phyloP scores from a whole-genome alignment of 2,888 invertebrate genomes.

The Conchocele bisecta region DNA sequence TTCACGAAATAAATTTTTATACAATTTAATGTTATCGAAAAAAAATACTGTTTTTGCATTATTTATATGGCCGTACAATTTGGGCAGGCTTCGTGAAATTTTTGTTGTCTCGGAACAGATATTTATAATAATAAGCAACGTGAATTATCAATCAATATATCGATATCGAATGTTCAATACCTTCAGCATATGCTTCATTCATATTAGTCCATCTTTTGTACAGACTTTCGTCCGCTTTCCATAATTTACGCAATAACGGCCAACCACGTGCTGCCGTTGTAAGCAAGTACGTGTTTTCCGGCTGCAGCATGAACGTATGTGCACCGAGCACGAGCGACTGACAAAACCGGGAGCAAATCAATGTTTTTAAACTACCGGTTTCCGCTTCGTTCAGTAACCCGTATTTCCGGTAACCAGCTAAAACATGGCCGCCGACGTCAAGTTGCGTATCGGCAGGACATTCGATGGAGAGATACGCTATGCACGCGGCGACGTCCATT shows the following conservation, averaged over 20 bases:
- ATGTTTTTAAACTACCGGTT: constrained; percentile 87
- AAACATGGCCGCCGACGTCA: constrained; percentile 84
- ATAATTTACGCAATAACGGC: constrained; percentile 70
- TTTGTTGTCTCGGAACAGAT: too few species aligned
- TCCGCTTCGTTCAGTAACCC: constrained; percentile 87
- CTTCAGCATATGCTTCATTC: too few species aligned
- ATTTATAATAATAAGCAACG: too few species aligned
- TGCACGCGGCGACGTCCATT: constrained; percentile 92
- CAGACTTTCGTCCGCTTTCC: too few species aligned
- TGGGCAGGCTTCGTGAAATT: too few species aligned
- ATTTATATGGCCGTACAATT: too few species aligned
- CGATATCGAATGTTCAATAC: too few species aligned
- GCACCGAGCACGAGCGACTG: constrained; percentile 93
- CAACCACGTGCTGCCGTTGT: constrained; percentile 84
- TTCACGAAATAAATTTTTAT: too few species aligned
- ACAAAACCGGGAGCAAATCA: constrained; percentile 90
- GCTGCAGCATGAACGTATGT: constrained; percentile 89
- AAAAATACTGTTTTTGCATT: too few species aligned
- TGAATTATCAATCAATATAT: too few species aligned
- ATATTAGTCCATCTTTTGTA: too few species aligned
- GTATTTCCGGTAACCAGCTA: constrained; percentile 90
- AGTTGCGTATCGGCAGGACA: constrained; percentile 85
- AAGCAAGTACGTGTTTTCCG: constrained; percentile 90
- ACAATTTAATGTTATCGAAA: too few species aligned
- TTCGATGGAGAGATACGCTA: constrained; percentile 91